Evolutionary conservation across 2,113 vertebrate genomes (phyloP), one percentile per base, ranked within the genome.

Genomic region (Nematolebias whitei): DNA sequence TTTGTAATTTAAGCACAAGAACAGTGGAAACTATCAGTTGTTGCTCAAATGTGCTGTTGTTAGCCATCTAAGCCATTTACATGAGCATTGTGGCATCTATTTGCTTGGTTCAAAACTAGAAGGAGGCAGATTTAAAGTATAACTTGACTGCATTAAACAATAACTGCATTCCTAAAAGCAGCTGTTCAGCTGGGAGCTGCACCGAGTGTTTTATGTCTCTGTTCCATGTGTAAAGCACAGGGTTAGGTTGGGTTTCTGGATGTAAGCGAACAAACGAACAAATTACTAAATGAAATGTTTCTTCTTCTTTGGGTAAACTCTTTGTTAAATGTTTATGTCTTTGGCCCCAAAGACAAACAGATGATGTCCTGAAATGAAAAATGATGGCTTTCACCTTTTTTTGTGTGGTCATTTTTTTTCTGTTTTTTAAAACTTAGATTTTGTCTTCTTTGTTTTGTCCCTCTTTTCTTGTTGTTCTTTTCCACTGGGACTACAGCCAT

Each of bases 261-360:
- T 68, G 74, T 86, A 78, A 84, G 75, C 74, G 84, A 87, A 87
- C 76, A 82, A 65, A 68, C 73, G 74, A 71, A 91, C 87, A 88
- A 88, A 91, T 90, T 88, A 65, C 74, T 88, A 80, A 91, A 90
- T 90, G 65, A 89, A 90, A 81, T 52, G 72, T 84, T 78, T 82
- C 84, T 76, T 41, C 49, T 29, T 73, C 74, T 84, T 76, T 70
- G 51, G 84, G 80, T 85, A 71, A 79, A 59, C 68, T 72, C 68
- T 67, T 51, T 84, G 52, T 74, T 35, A 71, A 39, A 66, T 87
- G 86, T 86, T 88, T 85, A 78, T 84, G 79, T 82, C 62, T 66
- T 72, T 13, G 71, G 32, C 32, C 50, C 40, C 66, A 19, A 15
- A 69, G 52, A 71, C 53, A 41, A 68, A 29, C 22, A 47, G 61